Base-by-base conservation (phyloP, 2,888 invertebrate genomes). In the Ashinkailepas kermadecensis region DNA sequence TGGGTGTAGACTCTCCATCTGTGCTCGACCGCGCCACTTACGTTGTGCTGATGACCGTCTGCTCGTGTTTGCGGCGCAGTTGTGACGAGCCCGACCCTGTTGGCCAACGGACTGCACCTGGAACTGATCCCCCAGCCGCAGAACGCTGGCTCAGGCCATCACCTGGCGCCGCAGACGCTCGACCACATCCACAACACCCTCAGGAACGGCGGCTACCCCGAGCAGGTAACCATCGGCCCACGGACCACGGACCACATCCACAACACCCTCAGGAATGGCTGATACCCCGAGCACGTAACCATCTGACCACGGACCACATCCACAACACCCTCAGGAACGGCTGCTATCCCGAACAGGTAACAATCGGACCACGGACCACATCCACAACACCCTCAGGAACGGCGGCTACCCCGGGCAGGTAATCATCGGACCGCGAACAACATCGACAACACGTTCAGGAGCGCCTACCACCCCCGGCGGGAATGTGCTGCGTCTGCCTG, bases 341-440 rank as follows among this genome's bases (percentile, higher is more conserved):
- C 84, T 97, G 98, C 83, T 96, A 96, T 89, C 91, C 93, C 84
- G 97, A 98, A 87, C 92, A 92, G 83, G 95, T 78, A n/a, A n/a
- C n/a, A n/a, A n/a, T n/a, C n/a, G n/a, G n/a, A n/a, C n/a, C n/a
- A n/a, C n/a, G n/a, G 96, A 96, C 88, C 94, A 94, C 87, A 93
- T 96, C 87, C 89, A 94, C 92, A 90, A 92, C 87, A 93, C 95
- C 85, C 91, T 98, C 86, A 92, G 97, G 83, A 92, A 92, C 86
- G 92, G 94, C 84, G 98, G 98, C 83, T 96, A 96, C 89, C 91
- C 93, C 84, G 97, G 98, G 87, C 92, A 92, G 83, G 95, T 78
- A 58, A 39, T 4, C 39, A 39, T 39, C 95, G 95, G 88, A 90
- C 96, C 86, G 90, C 96, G 85, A 96, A 96, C 88, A 94, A 94